Base-by-base conservation (phyloP, 1,140 invertebrate species). In the Ostrea edulis region DNA sequence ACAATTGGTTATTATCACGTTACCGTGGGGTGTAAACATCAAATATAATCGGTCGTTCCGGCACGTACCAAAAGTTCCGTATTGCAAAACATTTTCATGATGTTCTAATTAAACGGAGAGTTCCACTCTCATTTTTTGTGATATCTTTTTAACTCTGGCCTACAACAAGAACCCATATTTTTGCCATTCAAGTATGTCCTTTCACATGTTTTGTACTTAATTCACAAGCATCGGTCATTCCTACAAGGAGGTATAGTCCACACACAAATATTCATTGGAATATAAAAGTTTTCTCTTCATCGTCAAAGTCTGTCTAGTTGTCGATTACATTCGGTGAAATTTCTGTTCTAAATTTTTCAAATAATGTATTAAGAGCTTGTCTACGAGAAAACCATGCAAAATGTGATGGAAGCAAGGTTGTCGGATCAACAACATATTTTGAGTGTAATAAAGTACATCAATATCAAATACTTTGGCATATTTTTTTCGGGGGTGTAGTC, bases 31-130 rank as follows among this genome's bases (percentile, higher is more conserved):
- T n/a, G n/a, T n/a, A n/a, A n/a, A n/a, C n/a, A n/a, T n/a, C n/a
- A n/a, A n/a, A n/a, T n/a, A n/a, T n/a, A n/a, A n/a, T n/a, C n/a
- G n/a, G n/a, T n/a, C n/a, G n/a, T n/a, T n/a, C n/a, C n/a, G n/a
- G n/a, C n/a, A n/a, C n/a, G n/a, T n/a, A n/a, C n/a, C n/a, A n/a
- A n/a, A n/a, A n/a, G n/a, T n/a, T n/a, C n/a, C n/a, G n/a, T n/a
- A n/a, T n/a, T n/a, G 87, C 84, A 55, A 88, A 88, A 20, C 68
- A 83, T 65, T 88, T 88, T 54, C 83, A 53, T 9, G 86, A 44
- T 20, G 77, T 83, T 83, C 86, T 44, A 12, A 87, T 22, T n/a
- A 87, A 68, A n/a, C 86, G 82, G 7, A 82, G 25, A n/a, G 77
- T 65, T 4, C 77, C 86, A 65, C 54, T 87, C 58, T 87, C 86